These are phyloP conservation scores for Polyploca ridens DNA, from an alignment of 2,888 invertebrate genomes.

Conservation along the genomic window DNA sequence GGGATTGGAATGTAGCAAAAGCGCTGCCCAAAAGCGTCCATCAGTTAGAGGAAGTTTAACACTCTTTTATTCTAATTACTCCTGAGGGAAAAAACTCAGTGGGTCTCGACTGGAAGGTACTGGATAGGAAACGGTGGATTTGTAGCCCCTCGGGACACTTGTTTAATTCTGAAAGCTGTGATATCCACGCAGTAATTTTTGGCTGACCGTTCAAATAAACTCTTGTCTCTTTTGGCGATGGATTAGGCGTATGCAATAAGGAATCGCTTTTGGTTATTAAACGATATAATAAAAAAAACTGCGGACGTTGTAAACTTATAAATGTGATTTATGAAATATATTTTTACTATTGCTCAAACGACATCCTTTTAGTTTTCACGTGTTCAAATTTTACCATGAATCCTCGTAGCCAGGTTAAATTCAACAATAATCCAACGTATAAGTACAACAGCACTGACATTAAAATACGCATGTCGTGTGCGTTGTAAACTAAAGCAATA, in stretches of 20 bases:
- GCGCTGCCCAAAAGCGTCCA: conserved; percentile 57
- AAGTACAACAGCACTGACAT: not conserved
- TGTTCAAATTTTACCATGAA: too few relatives aligned
- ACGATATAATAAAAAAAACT: too few relatives aligned
- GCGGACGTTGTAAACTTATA: too few relatives aligned
- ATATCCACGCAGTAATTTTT: conserved; percentile 19
- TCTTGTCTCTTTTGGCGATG: conserved; percentile 30
- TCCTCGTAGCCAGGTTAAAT: not conserved
- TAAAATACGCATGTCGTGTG: not conserved
- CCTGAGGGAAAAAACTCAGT: conserved; percentile 61
- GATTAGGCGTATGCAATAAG: too few relatives aligned
- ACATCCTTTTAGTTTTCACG: too few relatives aligned
- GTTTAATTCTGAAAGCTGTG: conserved; percentile 58
- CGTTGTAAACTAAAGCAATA: not conserved
- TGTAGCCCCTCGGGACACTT: conserved; percentile 51
- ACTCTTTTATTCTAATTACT: conserved; percentile 80
- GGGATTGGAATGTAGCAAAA: conserved; percentile 43
- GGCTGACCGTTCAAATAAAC: conserved; percentile 19
- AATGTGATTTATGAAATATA: too few relatives aligned
- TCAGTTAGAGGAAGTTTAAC: conserved; percentile 71
- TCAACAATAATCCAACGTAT: not conserved
- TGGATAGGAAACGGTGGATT: conserved; percentile 53
- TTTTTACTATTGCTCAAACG: too few relatives aligned
- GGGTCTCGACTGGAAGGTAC: conserved; percentile 40
- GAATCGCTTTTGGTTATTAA: too few relatives aligned